Percentiles rank a stretch among this genome's conserved stretches.
These are phyloP conservation scores for Tapirus terrestris DNA, from an alignment of 2,113 vertebrate genomes.

Conservation along the genomic window DNA sequence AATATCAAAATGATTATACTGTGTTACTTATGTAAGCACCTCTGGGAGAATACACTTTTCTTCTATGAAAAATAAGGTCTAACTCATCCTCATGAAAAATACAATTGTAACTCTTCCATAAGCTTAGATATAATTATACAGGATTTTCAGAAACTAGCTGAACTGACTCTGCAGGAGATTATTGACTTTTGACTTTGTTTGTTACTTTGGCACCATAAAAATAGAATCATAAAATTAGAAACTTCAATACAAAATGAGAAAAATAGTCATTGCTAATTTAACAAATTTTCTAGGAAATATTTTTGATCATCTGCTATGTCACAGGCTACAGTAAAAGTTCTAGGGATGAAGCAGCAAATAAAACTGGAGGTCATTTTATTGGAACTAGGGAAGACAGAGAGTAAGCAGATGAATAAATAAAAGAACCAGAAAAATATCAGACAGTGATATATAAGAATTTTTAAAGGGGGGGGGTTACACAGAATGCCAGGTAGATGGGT, in stretches of 20 bases:
- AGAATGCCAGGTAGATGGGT: not conserved
- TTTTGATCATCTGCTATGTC: not conserved
- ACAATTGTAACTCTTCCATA: not conserved
- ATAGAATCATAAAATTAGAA: not conserved
- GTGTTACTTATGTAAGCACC: not conserved
- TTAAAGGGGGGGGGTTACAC: not conserved
- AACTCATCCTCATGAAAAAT: not conserved
- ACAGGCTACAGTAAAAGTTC: not conserved
- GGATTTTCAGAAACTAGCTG: not conserved
- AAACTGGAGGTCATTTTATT: not conserved
- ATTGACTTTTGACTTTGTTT: not conserved
- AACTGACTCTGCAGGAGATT: not conserved
- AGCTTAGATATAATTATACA: not conserved
- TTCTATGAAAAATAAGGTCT: constrained; percentile 8
- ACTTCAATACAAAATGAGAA: not conserved
- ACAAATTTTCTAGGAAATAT: not conserved
- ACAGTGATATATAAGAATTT: not conserved
- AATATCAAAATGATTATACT: constrained; percentile 38
- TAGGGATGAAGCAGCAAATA: not conserved
- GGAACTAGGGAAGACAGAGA: not conserved
- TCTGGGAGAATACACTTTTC: constrained; percentile 41
- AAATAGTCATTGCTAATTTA: not conserved
- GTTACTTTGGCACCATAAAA: not conserved
- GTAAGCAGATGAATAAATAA: not conserved
- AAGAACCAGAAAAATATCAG: not conserved